Evolutionary conservation across 2,888 invertebrate genomes (phyloP).

Genomic region (Lithophane semibrunnea): DNA sequence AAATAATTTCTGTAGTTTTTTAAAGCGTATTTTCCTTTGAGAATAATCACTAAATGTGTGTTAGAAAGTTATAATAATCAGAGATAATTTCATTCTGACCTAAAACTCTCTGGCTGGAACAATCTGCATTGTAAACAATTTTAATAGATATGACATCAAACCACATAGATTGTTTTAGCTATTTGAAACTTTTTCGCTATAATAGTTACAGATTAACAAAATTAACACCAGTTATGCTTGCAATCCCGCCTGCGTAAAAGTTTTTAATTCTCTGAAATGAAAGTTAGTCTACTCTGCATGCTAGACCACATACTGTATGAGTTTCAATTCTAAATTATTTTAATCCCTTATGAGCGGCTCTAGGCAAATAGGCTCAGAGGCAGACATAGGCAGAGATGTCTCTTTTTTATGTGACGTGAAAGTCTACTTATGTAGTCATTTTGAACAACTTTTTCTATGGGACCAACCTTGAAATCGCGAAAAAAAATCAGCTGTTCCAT

Average conservation of each 20-base stretch:
- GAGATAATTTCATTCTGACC: conserved; percentile 42
- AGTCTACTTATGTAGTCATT: not conserved
- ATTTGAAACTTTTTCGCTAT: not conserved
- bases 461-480: too few relatives aligned
- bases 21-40: conserved; percentile 43
- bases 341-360: not conserved
- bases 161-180: not conserved
- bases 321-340: not conserved
- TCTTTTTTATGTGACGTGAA: not conserved
- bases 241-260: not conserved
- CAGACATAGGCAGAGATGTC: too few relatives aligned
- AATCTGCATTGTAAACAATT: conserved; percentile 9
- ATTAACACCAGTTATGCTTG: not conserved
- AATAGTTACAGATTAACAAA: not conserved
- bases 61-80: conserved; percentile 56
- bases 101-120: conserved; percentile 8
- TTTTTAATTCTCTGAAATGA: not conserved
- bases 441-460: too few relatives aligned
- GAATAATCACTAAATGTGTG: conserved; percentile 35
- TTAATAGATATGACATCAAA: not conserved
- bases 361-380: not conserved
- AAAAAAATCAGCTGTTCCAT: too few relatives aligned
- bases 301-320: not conserved
- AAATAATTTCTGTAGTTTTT: conserved; percentile 28
- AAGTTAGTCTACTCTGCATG: not conserved